Base-by-base conservation (phyloP, 2,797 vertebrate genomes). In the Dryobates pubescens region DNA sequence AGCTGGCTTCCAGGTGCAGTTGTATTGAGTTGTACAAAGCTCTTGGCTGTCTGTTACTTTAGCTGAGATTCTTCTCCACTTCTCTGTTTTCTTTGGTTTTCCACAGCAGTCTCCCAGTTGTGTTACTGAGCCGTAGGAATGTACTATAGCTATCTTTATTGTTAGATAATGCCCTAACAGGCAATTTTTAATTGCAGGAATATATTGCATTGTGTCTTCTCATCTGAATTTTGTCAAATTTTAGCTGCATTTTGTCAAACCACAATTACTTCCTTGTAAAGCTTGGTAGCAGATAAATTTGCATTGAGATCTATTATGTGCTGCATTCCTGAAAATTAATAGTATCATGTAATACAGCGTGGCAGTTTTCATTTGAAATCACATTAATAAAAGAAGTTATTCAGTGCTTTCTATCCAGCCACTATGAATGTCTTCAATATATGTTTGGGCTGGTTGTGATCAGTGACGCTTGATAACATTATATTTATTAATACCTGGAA, bases 281-380 rank as follows among this genome's bases (percentile, higher is more conserved):
- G 41, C 76, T 43, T 53, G 54, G 47, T 77, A 62, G 62, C 26
- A 56, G 84, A 83, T 86, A 56, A 61, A 71, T 76, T 88, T 89
- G 74, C 22, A 17, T 83, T 64, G 59, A 76, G 24, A 16, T 75
- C 65, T 92, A 29, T 9, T 83, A 59, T 83, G 16, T 81, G 45
- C 63, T 0, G 2, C 18, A 41, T 85, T 86, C 76, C 43, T 94
- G 70, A 70, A 92, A 86, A 81, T 79, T n/a, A 38, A 67, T 78
- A 86, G 30, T 89, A 27, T 27, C 29, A 1, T 26, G 26, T 82
- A 62, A 58, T 80, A 29, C 17, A 62, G 71, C 10, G 3, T 72
- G 73, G 62, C 56, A 72, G 38, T 89, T 89, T 88, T 89, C 38
- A 34, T 90, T 89, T 80, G 51, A 75, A 59, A 83, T 87, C 56